Base-by-base conservation (phyloP, 2,888 invertebrate genomes). In the Drosophila nigritarsus region DNA sequence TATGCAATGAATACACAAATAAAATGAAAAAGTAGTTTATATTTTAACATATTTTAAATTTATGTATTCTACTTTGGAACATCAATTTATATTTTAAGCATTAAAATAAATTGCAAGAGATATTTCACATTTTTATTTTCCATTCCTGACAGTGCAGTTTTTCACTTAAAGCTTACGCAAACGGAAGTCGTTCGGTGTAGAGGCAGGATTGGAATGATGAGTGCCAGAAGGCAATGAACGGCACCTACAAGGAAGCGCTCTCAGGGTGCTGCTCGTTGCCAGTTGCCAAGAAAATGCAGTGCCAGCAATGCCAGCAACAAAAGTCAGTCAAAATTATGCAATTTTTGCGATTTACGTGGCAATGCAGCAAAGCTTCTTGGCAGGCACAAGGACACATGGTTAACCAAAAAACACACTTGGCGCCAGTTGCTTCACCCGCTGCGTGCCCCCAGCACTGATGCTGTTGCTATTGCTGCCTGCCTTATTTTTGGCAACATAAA, bases 251-350 rank as follows among this genome's bases (percentile, higher is more conserved):
- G 69, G 55, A 42, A 54, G 20, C 49, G 36, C 13, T 54, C 32
- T 45, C 20, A 29, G 68, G 29, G 34, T 55, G 55, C 27, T 36
- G 48, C 30, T 20, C 56, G 48, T 45, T 51, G 58, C 30, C 24
- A n/a, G 64, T 56, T 82, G 88, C 78, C 90, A 89, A 86, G 83
- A 87, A 89, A 79, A 73, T 63, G 81, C 78, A 80, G 67, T 73
- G 78, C 78, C 82, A 87, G 89, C 89, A 79, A 65, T 68, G 73
- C 60, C 78, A 49, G 66, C 83, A 83, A 87, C 77, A 80, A 87
- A 82, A 89, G 88, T 83, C 85, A 89, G 88, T 88, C 83, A 84
- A 86, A 91, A 87, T 91, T 89, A 88, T 89, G 91, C 84, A 91
- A 91, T 91, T 91, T 88, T 88, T 91, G 89, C 84, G 87, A 89